Evolutionary conservation across 2,888 invertebrate genomes (phyloP).

Genomic region (Drosophila atripex): DNA sequence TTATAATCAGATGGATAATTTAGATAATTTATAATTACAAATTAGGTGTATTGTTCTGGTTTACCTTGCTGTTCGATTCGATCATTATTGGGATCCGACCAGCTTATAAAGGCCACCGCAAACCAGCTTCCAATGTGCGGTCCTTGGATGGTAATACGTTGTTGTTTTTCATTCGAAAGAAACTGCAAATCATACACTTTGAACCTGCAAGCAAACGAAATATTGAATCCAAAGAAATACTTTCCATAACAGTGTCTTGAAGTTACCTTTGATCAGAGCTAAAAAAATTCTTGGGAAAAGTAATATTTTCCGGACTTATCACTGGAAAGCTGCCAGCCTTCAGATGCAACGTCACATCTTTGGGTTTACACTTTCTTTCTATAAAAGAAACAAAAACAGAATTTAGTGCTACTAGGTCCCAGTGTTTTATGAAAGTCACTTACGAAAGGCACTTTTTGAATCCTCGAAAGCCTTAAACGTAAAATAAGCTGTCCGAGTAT

Average conservation of each 20-base stretch:
- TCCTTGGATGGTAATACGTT: constrained; percentile 86
- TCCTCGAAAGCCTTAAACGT: constrained; percentile 84
- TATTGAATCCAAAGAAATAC: neutral
- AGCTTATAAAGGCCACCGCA: constrained; percentile 90
- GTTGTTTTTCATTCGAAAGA: constrained; percentile 86
- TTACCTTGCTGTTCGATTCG: constrained; percentile 91
- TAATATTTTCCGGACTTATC: constrained; percentile 91
- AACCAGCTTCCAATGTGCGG: constrained; percentile 92
- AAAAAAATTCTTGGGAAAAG: constrained; percentile 88
- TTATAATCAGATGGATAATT: neutral
- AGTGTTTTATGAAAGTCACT: constrained; percentile 57
- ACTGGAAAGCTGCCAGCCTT: constrained; percentile 93
- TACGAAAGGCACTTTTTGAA: constrained; percentile 84
- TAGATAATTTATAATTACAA: constrained; percentile 2
- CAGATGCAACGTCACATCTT: constrained; percentile 88
- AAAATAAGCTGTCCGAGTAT: constrained; percentile 84
- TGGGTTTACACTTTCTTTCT: constrained; percentile 86
- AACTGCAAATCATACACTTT: constrained; percentile 86
- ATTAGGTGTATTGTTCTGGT: neutral
- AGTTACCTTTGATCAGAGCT: constrained; percentile 83
- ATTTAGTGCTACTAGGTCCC: neutral
- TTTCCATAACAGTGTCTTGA: fast-evolving
- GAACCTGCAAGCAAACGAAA: constrained; percentile 72
- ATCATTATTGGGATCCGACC: constrained; percentile 89
- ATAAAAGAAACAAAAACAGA: constrained; percentile 7